Percentiles rank a stretch among this genome's conserved stretches.
Conservation (phyloP, 2,797 vertebrate genomes). For the Pipistrellus kuhlii region DNA sequence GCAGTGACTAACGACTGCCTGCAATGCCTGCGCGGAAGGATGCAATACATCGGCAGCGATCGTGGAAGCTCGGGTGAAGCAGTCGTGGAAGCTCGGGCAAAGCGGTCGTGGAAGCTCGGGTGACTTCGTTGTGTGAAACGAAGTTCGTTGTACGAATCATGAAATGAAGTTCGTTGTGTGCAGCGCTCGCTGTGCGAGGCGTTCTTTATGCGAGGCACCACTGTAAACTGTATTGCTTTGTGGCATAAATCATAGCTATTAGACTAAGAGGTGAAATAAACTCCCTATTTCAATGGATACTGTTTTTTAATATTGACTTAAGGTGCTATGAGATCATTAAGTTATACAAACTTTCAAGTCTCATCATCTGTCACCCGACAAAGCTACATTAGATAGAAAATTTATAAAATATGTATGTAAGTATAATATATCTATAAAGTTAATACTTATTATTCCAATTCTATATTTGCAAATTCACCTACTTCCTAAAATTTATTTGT, state of each 20-base stretch:
- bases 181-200: too few species aligned
- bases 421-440: not conserved
- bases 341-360: not conserved
- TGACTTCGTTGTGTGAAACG: too few species aligned
- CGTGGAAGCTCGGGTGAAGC: too few species aligned
- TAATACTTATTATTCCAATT: not conserved
- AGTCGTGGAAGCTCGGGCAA: too few species aligned
- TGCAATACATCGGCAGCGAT: too few species aligned
- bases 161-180: too few species aligned
- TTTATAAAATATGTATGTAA: not conserved
- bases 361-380: not conserved
- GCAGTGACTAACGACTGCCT: too few species aligned
- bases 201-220: too few species aligned
- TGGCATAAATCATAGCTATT: not conserved
- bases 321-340: not conserved
- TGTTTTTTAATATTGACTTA: slow-evolving; percentile 28
- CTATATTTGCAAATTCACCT: not conserved
- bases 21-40: too few species aligned
- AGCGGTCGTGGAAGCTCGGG: too few species aligned
- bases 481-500: not conserved
- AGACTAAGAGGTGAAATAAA: slow-evolving; percentile 27
- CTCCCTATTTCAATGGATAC: not conserved
- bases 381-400: not conserved
- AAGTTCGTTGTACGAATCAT: too few species aligned
- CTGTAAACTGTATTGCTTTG: not conserved